Conservation (phyloP, 2,113 vertebrate genomes). For the Gavialis gangeticus region DNA sequence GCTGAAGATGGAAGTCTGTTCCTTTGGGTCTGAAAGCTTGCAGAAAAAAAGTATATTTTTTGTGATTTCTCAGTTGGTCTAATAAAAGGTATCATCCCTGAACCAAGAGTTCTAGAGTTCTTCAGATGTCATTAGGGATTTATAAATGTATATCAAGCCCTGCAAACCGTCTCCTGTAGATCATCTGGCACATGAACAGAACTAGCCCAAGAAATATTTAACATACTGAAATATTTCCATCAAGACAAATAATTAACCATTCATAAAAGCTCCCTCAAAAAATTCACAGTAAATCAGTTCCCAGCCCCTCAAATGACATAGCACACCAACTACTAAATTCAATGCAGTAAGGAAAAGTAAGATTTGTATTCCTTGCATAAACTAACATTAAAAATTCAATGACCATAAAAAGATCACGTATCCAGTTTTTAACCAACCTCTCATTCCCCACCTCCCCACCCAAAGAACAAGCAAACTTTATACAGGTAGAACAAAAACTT, state of each 20-base stretch:
- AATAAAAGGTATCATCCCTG: no score
- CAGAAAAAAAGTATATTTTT: no score
- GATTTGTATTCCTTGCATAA: not conserved
- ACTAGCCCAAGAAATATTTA: not conserved
- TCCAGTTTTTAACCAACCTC: not conserved
- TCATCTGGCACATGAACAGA: not conserved
- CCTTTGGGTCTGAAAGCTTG: no score
- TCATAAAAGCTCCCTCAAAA: not conserved
- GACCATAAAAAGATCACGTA: not conserved
- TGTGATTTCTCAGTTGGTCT: no score
- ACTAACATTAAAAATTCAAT: not conserved
- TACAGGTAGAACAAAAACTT: slow-evolving; percentile 14
- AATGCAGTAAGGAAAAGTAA: not conserved
- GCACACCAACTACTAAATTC: not conserved
- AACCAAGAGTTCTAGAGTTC: no score
- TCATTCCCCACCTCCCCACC: no score
- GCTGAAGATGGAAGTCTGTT: no score
- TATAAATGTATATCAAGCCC: not conserved
- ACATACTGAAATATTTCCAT: not conserved
- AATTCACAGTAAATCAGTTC: not conserved
- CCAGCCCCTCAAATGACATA: not conserved
- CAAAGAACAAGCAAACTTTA: no score
- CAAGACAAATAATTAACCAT: not conserved
- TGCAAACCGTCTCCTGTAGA: no score
- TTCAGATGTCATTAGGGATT: not conserved